Percentiles rank a stretch among this genome's conserved stretches.
These are phyloP conservation scores for Sandelia bainsii DNA, from an alignment of 2,797 vertebrate species.

Conservation along the genomic window DNA sequence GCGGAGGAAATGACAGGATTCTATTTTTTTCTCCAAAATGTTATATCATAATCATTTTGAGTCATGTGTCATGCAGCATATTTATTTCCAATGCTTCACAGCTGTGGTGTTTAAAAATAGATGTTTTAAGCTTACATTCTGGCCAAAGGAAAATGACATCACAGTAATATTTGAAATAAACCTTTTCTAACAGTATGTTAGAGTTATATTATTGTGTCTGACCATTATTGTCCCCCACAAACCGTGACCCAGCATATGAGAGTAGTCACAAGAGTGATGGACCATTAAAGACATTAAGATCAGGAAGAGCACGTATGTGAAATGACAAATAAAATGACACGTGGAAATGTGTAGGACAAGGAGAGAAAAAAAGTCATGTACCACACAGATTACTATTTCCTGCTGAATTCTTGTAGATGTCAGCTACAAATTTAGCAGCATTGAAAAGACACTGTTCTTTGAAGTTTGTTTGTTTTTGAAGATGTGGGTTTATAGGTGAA, in stretches of 20 bases:
- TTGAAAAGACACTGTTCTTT: neutral
- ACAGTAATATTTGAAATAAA: neutral
- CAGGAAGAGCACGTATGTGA: constrained; percentile 21
- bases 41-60: neutral
- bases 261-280: constrained; percentile 24
- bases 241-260: constrained; percentile 18
- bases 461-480: no score
- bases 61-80: neutral
- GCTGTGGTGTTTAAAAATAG: no score
- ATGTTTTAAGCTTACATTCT: constrained; percentile 23
- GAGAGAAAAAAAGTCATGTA: neutral
- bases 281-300: constrained; percentile 37
- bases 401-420: constrained; percentile 35
- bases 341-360: constrained; percentile 32
- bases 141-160: neutral
- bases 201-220: constrained; percentile 6
- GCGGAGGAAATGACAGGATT: neutral
- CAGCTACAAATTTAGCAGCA: neutral
- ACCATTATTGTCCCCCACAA: constrained; percentile 36
- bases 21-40: no score
- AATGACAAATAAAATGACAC: neutral
- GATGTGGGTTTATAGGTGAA: constrained; percentile 26
- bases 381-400: constrained; percentile 35
- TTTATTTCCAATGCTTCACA: neutral
- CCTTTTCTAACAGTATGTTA: constrained; percentile 13